These are phyloP conservation scores for Heliconius hermathena DNA, from an alignment of 1,140 invertebrate species.

Conservation along the genomic window DNA sequence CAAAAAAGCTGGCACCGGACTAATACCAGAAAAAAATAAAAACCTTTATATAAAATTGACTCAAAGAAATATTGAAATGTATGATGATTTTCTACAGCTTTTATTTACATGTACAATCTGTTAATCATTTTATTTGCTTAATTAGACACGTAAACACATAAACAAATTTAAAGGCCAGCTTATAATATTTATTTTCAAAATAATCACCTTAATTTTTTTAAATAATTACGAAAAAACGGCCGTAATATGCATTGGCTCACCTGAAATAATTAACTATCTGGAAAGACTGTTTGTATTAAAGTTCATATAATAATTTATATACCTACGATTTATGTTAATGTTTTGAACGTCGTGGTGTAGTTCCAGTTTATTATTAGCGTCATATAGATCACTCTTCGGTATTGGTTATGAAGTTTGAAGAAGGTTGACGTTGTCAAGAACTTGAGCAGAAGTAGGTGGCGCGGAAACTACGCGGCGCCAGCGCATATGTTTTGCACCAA, in stretches of 20 bases:
- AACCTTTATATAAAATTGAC: too few relatives aligned
- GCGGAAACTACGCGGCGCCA: slow-evolving; percentile 45
- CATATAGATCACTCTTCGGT: neutral
- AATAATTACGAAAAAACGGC: neutral
- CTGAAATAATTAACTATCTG: neutral
- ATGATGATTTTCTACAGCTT: neutral
- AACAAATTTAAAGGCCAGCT: neutral
- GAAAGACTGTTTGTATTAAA: neutral
- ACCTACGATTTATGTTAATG: neutral
- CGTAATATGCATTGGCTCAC: neutral
- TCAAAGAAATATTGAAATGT: too few relatives aligned
- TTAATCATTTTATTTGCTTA: neutral
- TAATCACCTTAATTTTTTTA: neutral
- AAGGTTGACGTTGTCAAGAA: slow-evolving; percentile 59
- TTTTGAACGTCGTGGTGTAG: neutral
- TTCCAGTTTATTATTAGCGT: neutral
- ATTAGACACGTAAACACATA: neutral
- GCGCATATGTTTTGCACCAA: too few relatives aligned
- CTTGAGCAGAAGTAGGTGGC: slow-evolving; percentile 57
- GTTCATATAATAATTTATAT: neutral
- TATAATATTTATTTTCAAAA: neutral
- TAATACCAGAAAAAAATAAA: too few relatives aligned
- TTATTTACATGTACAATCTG: neutral
- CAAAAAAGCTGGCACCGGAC: too few relatives aligned
- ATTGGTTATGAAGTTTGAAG: slow-evolving; percentile 52